Evolutionary conservation across 2,888 invertebrate species (phyloP).

Genomic region (Drosophila buzzatii): DNA sequence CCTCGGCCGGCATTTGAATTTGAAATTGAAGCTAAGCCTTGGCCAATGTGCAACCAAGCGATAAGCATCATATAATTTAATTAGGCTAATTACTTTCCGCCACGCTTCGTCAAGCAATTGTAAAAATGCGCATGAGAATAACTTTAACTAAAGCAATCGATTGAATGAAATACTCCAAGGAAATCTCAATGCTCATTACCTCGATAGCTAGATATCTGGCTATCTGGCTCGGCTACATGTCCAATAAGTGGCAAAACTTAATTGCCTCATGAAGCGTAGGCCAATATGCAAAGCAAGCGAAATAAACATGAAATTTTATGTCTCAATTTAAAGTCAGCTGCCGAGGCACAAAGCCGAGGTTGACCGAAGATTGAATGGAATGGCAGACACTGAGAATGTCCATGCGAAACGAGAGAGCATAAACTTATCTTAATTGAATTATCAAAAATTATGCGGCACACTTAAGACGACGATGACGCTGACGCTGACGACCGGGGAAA

Average conservation of each 20-base stretch:
- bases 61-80: conserved; percentile 65
- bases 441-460: conserved; percentile 75
- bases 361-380: conserved; percentile 66
- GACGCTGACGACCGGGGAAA: conserved; percentile 16
- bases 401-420: conserved; percentile 42
- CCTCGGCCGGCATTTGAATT: conserved; percentile 40
- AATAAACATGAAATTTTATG: conserved; percentile 70
- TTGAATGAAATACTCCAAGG: background rate
- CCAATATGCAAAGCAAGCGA: conserved; percentile 63
- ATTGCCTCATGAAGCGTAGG: conserved; percentile 40
- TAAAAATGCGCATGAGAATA: background rate
- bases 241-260: conserved; percentile 10
- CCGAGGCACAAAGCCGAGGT: too few relatives aligned
- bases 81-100: conserved; percentile 58
- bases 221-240: too few relatives aligned
- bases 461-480: conserved; percentile 55
- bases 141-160: background rate
- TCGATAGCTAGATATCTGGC: background rate
- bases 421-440: conserved; percentile 79
- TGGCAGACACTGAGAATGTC: conserved; percentile 34
- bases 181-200: conserved; percentile 1
- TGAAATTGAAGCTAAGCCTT: conserved; percentile 27
- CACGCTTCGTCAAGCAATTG: conserved; percentile 35
- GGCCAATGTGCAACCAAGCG: conserved; percentile 50
- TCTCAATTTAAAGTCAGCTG: conserved; percentile 52